phyloP scores from a whole-genome alignment of 2,888 invertebrate species.

The Epinotia demarniana region DNA sequence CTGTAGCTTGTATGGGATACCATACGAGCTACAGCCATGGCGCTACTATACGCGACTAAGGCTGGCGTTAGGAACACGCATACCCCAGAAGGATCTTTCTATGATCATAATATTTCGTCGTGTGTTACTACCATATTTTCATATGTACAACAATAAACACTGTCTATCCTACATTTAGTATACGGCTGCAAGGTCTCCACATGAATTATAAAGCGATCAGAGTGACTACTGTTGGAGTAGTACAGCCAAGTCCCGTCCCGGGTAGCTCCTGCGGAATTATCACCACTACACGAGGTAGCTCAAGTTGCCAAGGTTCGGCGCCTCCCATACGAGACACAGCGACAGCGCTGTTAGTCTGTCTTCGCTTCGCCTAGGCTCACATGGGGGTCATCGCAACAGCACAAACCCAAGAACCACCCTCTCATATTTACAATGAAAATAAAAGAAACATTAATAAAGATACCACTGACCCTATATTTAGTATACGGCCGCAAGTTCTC shows the following conservation, averaged over 20 bases:
- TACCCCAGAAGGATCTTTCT: too few relatives aligned
- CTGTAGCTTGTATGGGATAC: too few relatives aligned
- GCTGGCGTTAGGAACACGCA: too few relatives aligned
- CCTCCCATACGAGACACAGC: constrained; percentile 92
- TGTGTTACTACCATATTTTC: too few relatives aligned
- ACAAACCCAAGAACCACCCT: too few relatives aligned
- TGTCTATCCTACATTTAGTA: constrained; percentile 89
- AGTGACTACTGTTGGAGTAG: constrained; percentile 89
- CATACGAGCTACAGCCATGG: too few relatives aligned
- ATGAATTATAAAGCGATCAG: constrained; percentile 86
- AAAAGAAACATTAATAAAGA: not conserved
- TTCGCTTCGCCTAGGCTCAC: constrained; percentile 91
- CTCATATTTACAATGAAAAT: not conserved
- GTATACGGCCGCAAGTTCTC: constrained; percentile 94
- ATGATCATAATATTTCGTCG: too few relatives aligned
- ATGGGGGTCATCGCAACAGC: constrained; percentile 75
- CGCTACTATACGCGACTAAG: too few relatives aligned
- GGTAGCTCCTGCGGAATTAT: constrained; percentile 86
- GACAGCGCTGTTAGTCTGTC: constrained; percentile 91
- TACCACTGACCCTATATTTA: constrained; percentile 90
- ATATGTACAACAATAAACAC: too few relatives aligned
- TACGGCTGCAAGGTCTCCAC: constrained; percentile 93
- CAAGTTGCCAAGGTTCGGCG: constrained; percentile 80
- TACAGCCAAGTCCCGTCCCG: constrained; percentile 90
- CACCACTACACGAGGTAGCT: constrained; percentile 90